These are phyloP conservation scores for Monarcha castaneiventris DNA, from an alignment of 2,113 vertebrate species.

Conservation along the genomic window DNA sequence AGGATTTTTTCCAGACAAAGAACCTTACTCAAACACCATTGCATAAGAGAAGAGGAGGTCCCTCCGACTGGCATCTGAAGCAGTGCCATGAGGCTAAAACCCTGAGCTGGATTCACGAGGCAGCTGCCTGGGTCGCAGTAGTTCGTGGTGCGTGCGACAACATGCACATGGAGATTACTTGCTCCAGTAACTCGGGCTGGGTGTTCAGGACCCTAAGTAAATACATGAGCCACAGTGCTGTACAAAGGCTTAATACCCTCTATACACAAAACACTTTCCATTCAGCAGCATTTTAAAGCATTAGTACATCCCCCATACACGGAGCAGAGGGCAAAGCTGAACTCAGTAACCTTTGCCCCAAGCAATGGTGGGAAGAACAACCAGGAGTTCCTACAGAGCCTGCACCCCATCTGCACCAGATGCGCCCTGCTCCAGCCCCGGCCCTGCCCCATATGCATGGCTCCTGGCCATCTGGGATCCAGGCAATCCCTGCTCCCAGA, in stretches of 20 bases:
- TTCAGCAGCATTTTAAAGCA: neutral
- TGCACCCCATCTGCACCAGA: neutral
- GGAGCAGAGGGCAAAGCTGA: neutral
- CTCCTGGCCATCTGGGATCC: neutral
- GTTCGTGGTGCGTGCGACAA: neutral
- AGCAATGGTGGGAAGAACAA: neutral
- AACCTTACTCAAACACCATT: neutral
- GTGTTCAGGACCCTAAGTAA: conserved; percentile 48
- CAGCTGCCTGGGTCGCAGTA: neutral
- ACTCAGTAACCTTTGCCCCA: neutral
- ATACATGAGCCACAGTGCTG: neutral
- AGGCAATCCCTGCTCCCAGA: neutral
- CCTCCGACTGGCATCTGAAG: neutral
- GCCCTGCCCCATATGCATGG: fast-evolving
- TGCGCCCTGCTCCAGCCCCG: neutral
- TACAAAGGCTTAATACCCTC: conserved; percentile 18
- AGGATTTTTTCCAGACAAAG: conserved; percentile 4
- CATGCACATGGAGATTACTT: conserved; percentile 44
- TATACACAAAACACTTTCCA: conserved; percentile 7
- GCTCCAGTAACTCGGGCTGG: conserved; percentile 44
- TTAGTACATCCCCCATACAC: neutral
- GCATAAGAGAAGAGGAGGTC: neutral
- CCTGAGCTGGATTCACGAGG: fast-evolving
- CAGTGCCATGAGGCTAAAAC: neutral
- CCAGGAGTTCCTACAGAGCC: neutral